Percentiles rank a stretch among this genome's conserved stretches.
phyloP scores from a whole-genome alignment of 2,888 invertebrate species.

The Sipunculus nudus region DNA sequence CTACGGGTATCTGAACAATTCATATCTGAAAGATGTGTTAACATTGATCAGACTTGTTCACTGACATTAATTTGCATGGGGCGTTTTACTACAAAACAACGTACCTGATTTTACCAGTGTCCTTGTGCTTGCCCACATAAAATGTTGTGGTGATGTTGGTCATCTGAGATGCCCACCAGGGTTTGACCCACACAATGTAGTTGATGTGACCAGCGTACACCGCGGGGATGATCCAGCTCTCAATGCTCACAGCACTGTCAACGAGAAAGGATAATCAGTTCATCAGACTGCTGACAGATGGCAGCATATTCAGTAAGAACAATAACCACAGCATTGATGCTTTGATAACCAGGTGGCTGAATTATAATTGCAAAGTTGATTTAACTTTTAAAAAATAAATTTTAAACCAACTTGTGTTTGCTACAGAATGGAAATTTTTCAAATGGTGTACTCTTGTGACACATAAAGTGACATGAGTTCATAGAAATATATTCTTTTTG shows the following conservation, averaged over 20 bases:
- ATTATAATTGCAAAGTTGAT: too few species aligned
- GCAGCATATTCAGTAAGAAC: background rate
- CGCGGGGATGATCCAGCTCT: constrained; percentile 92
- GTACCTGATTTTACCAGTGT: constrained; percentile 55
- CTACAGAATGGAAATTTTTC: too few species aligned
- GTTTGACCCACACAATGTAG: constrained; percentile 85
- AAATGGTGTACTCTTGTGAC: too few species aligned
- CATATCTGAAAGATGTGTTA: too few species aligned
- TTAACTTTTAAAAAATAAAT: too few species aligned
- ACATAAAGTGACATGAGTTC: too few species aligned
- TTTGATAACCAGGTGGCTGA: background rate
- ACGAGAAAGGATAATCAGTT: constrained; percentile 47
- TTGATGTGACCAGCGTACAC: constrained; percentile 85
- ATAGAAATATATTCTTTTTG: too few species aligned
- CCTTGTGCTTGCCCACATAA: constrained; percentile 74
- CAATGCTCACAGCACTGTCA: constrained; percentile 81
- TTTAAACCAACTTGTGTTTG: too few species aligned
- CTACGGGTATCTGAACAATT: too few species aligned
- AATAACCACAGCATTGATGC: background rate
- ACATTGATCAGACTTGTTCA: too few species aligned
- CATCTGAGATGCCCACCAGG: constrained; percentile 89
- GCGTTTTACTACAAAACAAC: background rate
- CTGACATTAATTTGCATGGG: too few species aligned
- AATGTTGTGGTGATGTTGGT: constrained; percentile 76
- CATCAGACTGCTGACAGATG: background rate